Percentiles rank a stretch among this genome's conserved stretches.
phyloP scores from a whole-genome alignment of 2,113 vertebrate species.

The Rhinogobius similis region DNA sequence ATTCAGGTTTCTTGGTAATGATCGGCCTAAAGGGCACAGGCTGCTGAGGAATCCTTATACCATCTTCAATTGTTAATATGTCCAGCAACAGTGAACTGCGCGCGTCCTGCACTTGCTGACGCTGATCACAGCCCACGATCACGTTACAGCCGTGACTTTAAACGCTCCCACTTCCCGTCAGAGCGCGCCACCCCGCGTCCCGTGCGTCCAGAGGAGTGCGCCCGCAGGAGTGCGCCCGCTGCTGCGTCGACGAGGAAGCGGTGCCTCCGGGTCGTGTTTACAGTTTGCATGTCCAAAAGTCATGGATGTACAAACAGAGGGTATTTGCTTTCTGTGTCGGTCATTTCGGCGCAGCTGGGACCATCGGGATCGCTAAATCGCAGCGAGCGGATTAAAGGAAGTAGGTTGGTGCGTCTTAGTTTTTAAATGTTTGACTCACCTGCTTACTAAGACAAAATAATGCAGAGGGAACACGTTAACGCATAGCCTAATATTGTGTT shows the following conservation, averaged over 20 bases:
- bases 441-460: not conserved
- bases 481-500: not conserved
- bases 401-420: conserved; percentile 23
- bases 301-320: conserved; percentile 54
- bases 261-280: conserved; percentile 28
- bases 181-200: too few species aligned
- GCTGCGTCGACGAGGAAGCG: not conserved
- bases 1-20: not conserved
- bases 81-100: not conserved
- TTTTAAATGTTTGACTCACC: too few species aligned
- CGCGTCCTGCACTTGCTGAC: not conserved
- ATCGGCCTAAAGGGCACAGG: too few species aligned
- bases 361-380: not conserved
- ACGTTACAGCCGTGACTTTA: not conserved
- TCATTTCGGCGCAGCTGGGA: not conserved
- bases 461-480: not conserved
- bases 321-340: conserved; percentile 6
- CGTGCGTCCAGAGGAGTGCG: not conserved
- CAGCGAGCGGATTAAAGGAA: conserved; percentile 9
- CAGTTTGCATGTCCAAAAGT: conserved; percentile 57
- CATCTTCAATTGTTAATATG: too few species aligned
- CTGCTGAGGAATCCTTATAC: too few species aligned
- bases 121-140: not conserved
- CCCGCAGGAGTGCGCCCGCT: not conserved
- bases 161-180: not conserved